phyloP scores from a whole-genome alignment of 1,140 invertebrate genomes.

The Vanessa atalanta region DNA sequence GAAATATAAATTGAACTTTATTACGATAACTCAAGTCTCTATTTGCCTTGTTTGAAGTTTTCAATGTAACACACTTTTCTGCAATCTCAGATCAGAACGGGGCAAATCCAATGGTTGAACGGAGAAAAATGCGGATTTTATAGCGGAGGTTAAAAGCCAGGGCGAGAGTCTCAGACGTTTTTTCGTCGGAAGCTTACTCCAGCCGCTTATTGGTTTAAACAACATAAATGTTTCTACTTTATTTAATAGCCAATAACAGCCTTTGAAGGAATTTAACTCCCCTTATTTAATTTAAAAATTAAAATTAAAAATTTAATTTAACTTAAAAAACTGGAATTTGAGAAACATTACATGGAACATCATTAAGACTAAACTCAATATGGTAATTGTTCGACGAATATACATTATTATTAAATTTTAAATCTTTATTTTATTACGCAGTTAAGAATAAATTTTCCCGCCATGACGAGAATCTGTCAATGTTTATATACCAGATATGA shows the following conservation, averaged over 20 bases:
- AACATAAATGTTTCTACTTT: slow-evolving; percentile 1
- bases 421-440: too few species aligned
- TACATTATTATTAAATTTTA: too few species aligned
- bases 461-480: too few species aligned
- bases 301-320: too few species aligned
- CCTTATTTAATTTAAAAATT: background rate
- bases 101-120: slow-evolving; percentile 56
- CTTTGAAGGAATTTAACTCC: background rate
- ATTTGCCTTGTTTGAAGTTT: slow-evolving; percentile 38
- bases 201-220: slow-evolving; percentile 29
- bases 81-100: slow-evolving; percentile 57
- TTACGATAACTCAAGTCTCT: slow-evolving; percentile 1
- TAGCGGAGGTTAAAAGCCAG: slow-evolving; percentile 54
- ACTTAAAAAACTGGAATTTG: too few species aligned
- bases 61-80: slow-evolving; percentile 58
- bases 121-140: slow-evolving; percentile 60
- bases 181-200: slow-evolving; percentile 28
- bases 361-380: too few species aligned
- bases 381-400: too few species aligned
- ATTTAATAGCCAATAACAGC: background rate
- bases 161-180: slow-evolving; percentile 38
- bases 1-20: slow-evolving; percentile 27
- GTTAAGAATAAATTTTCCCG: too few species aligned
- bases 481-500: too few species aligned
- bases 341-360: too few species aligned